These are phyloP conservation scores for Rousettus leschenaultii DNA, from an alignment of 2,113 vertebrate species.

Conservation along the genomic window DNA sequence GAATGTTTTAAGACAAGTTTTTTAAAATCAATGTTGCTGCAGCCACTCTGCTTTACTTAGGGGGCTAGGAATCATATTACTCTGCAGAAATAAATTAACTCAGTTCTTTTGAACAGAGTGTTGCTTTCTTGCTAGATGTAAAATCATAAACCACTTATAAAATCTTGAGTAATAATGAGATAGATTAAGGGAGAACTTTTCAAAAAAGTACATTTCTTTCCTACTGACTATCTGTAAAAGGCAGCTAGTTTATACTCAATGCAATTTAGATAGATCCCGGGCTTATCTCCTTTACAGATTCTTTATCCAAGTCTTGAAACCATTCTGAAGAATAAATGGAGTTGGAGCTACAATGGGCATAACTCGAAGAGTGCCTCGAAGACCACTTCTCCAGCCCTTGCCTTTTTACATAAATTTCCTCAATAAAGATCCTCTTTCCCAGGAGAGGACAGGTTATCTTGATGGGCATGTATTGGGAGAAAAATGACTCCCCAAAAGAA, in stretches of 20 bases:
- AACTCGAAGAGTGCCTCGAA: not conserved
- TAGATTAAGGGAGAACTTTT: not conserved
- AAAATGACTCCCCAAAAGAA: not conserved
- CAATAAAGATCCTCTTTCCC: not conserved
- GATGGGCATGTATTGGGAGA: not conserved
- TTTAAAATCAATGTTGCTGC: constrained; percentile 36
- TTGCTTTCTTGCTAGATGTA: constrained; percentile 3
- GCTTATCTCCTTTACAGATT: not conserved
- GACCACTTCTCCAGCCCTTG: not conserved
- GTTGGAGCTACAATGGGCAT: not conserved
- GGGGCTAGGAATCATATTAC: not conserved
- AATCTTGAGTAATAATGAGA: not conserved
- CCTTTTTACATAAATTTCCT: not conserved
- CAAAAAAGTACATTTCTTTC: not conserved
- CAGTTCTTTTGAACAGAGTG: not conserved
- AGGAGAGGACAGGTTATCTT: not conserved
- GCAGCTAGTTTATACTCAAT: not conserved
- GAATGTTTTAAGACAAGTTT: constrained; percentile 39
- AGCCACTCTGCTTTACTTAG: not conserved
- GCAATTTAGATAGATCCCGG: not conserved
- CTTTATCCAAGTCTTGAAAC: not conserved
- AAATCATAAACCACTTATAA: constrained; percentile 28
- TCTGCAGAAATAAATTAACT: constrained; percentile 20
- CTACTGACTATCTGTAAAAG: not conserved
- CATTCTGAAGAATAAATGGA: not conserved